Percentiles rank a stretch among this genome's conserved stretches.
Evolutionary conservation across 2,888 invertebrate species (phyloP).

Genomic region (Hypercompe scribonia): DNA sequence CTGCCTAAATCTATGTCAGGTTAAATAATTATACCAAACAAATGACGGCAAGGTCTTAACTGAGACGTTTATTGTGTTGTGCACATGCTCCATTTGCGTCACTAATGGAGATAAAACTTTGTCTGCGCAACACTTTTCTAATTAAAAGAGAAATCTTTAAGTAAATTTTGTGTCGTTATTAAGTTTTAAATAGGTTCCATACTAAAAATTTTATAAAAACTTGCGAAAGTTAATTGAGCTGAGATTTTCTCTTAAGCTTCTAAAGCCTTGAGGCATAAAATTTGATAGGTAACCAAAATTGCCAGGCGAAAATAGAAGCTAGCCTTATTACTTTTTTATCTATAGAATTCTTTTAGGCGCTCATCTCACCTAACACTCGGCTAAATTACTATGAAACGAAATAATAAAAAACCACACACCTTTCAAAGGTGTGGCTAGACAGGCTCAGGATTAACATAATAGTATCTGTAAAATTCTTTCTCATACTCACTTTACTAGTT

Average conservation of each 20-base stretch:
- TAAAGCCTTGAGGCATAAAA: not conserved
- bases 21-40: constrained; percentile 1
- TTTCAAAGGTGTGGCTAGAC: not conserved
- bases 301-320: not conserved
- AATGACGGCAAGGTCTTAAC: constrained; percentile 8
- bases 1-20: not conserved
- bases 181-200: constrained; percentile 19
- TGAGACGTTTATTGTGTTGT: constrained; percentile 1
- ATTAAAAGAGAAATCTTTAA: not conserved
- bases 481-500: too few species aligned
- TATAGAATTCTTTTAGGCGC: not conserved
- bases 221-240: not conserved
- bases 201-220: not conserved
- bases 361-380: not conserved
- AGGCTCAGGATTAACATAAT: not conserved
- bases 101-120: constrained; percentile 4
- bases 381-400: not conserved
- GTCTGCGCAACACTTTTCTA: not conserved
- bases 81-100: constrained; percentile 5
- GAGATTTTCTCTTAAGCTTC: not conserved
- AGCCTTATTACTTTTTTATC: not conserved
- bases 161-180: constrained; percentile 41
- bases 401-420: not conserved
- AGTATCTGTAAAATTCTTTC: too few species aligned
- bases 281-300: not conserved